Base-by-base conservation (phyloP, 2,797 vertebrate genomes). In the Hydrolagus colliei region DNA sequence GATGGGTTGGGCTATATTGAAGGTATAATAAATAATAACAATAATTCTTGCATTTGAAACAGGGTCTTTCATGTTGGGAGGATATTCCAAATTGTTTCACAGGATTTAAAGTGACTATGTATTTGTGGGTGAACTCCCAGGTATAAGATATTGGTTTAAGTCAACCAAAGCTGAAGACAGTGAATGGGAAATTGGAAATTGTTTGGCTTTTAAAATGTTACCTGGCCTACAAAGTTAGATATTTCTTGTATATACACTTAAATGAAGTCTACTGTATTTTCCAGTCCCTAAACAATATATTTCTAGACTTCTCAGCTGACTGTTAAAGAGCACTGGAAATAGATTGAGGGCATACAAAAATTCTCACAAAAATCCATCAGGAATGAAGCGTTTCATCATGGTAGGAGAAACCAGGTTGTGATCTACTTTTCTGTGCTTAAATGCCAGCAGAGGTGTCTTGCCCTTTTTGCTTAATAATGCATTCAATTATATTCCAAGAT, bases 401-500 rank as follows among this genome's bases (percentile, higher is more conserved):
- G 79, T 52, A 71, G 79, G 65, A 71, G 65, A 84, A 84, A 71
- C 16, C 65, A 41, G 79, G 65, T 84, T 84, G 32, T 71, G 32
- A 71, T 84, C 32, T 41, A 35, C 32, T 84, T 84, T 67, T 84
- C 32, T 52, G 10, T 71, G 65, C 32, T 35, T 20, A 84, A 84
- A 71, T 84, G 65, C 71, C 79, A 71, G 71, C 10, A 71, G 65
- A 84, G 41, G 79, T 84, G 65, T 71, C 79, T 84, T 84, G 79
- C 65, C 68, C 79, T 71, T 84, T 84, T 84, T 84, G 63, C 65
- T 71, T 84, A 68, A 68, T 84, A 68, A 84, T 84, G 32, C 79
- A 84, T 84, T 84, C 65, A 68, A 84, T 84, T 79, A 76, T 76
- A 79, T 68, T 84, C 71, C 65, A 68, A 84, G 27, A 84, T 84